Base-by-base conservation (phyloP, 2,888 invertebrate genomes). In the Sepiola atlantica region DNA sequence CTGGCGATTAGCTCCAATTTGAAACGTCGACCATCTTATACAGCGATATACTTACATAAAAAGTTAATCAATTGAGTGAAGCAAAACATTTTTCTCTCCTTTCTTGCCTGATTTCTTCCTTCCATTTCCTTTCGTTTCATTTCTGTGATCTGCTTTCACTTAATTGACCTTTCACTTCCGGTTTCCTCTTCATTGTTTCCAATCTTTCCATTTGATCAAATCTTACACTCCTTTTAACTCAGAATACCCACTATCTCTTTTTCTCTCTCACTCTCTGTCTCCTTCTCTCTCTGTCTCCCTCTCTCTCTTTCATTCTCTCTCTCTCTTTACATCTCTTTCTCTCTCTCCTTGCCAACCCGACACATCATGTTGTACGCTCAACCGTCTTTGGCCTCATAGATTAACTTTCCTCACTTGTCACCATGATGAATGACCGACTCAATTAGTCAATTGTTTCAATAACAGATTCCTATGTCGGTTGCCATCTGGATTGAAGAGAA, bases 401-500 rank as follows among this genome's bases (percentile, higher is more conserved):
- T 77, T 77, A 45, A 77, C 77, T 12, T n/a, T 77, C 77, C 77
- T 77, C 77, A n/a, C 77, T 77, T 77, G 77, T n/a, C 77, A 77
- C n/a, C n/a, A 77, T 77, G 77, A 77, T 77, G 77, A 77, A 77
- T 77, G 77, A 18, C n/a, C n/a, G 77, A n/a, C 77, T 77, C 77
- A 77, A 77, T 77, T 77, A 77, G 77, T 77, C 77, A 6, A 77
- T 77, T 77, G 77, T 77, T 77, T n/a, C 77, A 77, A 77, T 77
- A 77, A 77, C 77, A 77, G 77, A 77, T 77, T 77, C 77, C n/a
- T 77, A n/a, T 77, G 77, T 77, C 77, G 77, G 77, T 77, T 77
- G 77, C 77, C 77, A 77, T 77, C 77, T 77, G 77, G 77, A 77
- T n/a, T 0, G n/a, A 77, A n/a, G n/a, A n/a, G n/a, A 77, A 77